A percentile compares a stretch with the other conserved stretches of the same genome.
Conservation (phyloP, 2,113 vertebrate species). For the Caloenas nicobarica region DNA sequence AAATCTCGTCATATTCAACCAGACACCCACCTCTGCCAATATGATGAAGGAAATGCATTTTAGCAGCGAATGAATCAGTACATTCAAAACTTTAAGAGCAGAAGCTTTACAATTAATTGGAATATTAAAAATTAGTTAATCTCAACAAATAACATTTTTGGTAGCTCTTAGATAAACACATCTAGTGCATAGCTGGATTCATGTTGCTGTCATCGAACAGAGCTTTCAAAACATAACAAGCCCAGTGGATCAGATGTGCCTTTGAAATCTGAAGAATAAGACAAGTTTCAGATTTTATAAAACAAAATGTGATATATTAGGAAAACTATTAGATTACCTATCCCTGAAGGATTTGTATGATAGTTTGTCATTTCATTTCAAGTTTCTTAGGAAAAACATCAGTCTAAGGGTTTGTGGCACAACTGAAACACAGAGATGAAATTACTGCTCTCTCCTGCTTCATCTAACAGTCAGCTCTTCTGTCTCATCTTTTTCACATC, state of each 20-base stretch:
- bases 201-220: not conserved
- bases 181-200: not conserved
- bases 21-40: not conserved
- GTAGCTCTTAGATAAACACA: not conserved
- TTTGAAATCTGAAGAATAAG: constrained; percentile 42
- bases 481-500: constrained; percentile 46
- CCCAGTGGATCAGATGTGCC: constrained; percentile 35
- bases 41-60: not conserved
- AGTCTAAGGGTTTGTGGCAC: constrained; percentile 12
- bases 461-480: not conserved
- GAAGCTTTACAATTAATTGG: not conserved
- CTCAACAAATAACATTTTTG: not conserved
- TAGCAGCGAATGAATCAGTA: not conserved
- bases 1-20: not conserved
- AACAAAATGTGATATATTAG: constrained; percentile 20
- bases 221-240: constrained; percentile 48
- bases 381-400: constrained; percentile 36
- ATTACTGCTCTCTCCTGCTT: not conserved
- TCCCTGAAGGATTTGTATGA: constrained; percentile 43
- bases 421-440: not conserved
- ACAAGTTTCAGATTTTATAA: constrained; percentile 46
- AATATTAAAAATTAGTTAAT: not conserved
- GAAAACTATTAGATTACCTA: constrained; percentile 42
- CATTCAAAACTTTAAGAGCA: not conserved
- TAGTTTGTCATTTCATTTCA: constrained; percentile 48